phyloP scores from a whole-genome alignment of 2,888 invertebrate species.

The Bellardia pandia region DNA sequence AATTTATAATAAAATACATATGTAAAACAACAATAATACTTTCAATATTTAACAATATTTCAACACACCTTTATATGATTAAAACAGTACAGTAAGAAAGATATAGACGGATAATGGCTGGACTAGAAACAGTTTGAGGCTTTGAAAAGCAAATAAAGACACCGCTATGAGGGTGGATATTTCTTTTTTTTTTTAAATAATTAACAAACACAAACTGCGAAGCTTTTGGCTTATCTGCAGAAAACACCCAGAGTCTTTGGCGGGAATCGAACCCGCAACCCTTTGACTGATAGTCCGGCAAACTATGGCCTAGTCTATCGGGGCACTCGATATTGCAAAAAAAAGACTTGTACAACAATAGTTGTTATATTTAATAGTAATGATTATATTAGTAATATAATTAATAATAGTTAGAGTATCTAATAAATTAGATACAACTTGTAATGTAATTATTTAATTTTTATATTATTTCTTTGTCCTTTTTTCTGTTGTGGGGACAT shows the following conservation, averaged over 20 bases:
- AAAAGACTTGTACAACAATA: constrained; percentile 9
- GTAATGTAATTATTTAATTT: neutral
- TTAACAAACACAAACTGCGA: too few species aligned
- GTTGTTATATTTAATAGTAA: neutral
- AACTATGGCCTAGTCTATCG: too few species aligned
- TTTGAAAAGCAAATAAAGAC: constrained; percentile 1
- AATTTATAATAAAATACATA: constrained; percentile 5
- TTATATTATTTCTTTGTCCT: neutral
- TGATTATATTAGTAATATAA: constrained; percentile 6
- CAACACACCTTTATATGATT: neutral
- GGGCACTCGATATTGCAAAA: neutral
- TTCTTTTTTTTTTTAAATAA: too few species aligned
- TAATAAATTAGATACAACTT: constrained; percentile 1
- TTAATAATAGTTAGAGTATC: neutral
- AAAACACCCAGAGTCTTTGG: too few species aligned
- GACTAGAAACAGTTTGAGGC: neutral
- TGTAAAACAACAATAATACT: neutral
- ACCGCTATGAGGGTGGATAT: neutral
- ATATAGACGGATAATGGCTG: too few species aligned
- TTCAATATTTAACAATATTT: neutral
- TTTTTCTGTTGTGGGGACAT: neutral
- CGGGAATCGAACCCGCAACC: too few species aligned
- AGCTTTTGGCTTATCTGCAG: too few species aligned
- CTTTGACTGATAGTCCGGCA: too few species aligned
- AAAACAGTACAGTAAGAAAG: neutral